Percentiles rank a stretch among this genome's conserved stretches.
phyloP scores from a whole-genome alignment of 2,113 vertebrate species.

The Sisor rabdophorus region DNA sequence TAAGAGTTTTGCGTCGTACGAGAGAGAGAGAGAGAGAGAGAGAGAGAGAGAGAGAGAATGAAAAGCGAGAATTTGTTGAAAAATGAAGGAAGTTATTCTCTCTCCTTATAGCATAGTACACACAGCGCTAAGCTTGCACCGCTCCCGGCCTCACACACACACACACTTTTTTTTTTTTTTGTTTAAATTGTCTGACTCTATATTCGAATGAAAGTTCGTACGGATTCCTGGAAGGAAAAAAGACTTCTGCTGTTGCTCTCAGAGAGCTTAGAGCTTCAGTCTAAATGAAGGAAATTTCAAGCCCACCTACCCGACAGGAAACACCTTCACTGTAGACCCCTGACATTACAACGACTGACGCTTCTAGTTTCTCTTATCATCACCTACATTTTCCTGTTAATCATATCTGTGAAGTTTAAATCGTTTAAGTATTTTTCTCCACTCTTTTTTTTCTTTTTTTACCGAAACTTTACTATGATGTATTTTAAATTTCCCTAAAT shows the following conservation, averaged over 20 bases:
- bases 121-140: background rate
- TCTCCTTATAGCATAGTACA: constrained; percentile 2
- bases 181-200: background rate
- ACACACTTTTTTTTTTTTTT: background rate
- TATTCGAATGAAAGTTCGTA: background rate
- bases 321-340: constrained; percentile 20
- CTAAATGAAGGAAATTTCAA: constrained; percentile 42
- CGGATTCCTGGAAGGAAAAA: background rate
- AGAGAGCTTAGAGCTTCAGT: constrained; percentile 10
- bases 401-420: constrained; percentile 53
- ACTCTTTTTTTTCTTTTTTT: constrained; percentile 34
- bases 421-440: constrained; percentile 39
- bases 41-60: background rate
- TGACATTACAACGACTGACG: constrained; percentile 49
- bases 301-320: constrained; percentile 30
- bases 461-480: constrained; percentile 32
- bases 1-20: constrained; percentile 5
- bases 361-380: constrained; percentile 44
- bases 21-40: background rate
- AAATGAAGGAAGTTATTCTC: constrained; percentile 1
- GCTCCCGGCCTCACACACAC: background rate
- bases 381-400: constrained; percentile 38
- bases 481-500: constrained; percentile 47
- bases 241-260: constrained; percentile 4
- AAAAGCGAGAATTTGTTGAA: background rate